A percentile compares a stretch with the other conserved stretches of the same genome.
These are phyloP conservation scores for Esperia sulphurella DNA, from an alignment of 2,888 invertebrate species.

Conservation along the genomic window DNA sequence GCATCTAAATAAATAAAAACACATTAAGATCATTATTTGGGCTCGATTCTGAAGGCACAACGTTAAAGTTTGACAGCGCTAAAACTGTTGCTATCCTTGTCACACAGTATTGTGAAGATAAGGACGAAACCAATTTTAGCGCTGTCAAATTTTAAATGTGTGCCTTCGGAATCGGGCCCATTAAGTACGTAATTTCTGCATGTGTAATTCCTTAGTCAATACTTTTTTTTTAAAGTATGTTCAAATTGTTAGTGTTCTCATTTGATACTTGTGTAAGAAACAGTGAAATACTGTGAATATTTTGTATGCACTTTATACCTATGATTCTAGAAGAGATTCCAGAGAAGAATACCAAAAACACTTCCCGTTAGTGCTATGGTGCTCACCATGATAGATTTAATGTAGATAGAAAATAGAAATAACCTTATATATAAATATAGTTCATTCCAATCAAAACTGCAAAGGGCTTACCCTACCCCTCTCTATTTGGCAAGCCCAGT, in stretches of 20 bases:
- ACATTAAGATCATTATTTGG: neutral
- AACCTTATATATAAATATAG: no score
- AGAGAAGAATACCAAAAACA: neutral
- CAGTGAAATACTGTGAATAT: neutral
- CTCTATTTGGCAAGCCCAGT: no score
- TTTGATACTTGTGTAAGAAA: neutral
- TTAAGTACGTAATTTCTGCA: neutral
- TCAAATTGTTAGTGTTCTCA: neutral
- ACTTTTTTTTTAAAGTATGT: neutral
- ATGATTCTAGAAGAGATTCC: no score
- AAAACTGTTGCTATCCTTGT: no score
- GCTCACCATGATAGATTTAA: neutral
- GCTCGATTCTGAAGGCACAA: no score
- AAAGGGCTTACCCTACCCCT: no score
- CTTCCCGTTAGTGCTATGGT: neutral
- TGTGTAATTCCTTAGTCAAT: slow-evolving; percentile 3
- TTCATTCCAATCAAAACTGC: neutral
- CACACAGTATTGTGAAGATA: no score
- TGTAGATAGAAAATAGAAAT: neutral
- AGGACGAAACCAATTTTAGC: no score
- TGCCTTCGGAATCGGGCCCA: no score
- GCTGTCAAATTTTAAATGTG: no score
- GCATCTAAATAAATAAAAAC: slow-evolving; percentile 29
- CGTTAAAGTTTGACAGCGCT: no score
- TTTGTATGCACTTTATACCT: neutral